Evolutionary conservation across 2,888 invertebrate species (phyloP).

Genomic region (Chydorus sphaericus): DNA sequence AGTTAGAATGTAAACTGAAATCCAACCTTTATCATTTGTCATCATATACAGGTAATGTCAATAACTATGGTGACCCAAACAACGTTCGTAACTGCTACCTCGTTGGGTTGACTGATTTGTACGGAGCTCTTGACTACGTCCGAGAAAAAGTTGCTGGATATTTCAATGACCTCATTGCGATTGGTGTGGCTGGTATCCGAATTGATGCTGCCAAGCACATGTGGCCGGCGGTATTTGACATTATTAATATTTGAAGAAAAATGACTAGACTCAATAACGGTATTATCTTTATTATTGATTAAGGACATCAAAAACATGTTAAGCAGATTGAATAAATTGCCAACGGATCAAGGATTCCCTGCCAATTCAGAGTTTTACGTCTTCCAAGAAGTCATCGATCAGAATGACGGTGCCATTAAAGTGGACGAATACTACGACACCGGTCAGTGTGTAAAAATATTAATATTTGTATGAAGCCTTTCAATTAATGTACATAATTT

Average conservation of each 20-base stretch:
- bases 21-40: constrained; percentile 15
- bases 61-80: constrained; percentile 38
- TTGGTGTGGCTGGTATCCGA: constrained; percentile 32
- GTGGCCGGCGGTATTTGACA: constrained; percentile 27
- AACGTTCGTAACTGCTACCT: constrained; percentile 39
- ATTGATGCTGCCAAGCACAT: constrained; percentile 37
- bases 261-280: constrained; percentile 17
- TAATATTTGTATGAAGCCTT: no score
- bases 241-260: no score
- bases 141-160: constrained; percentile 27
- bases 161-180: constrained; percentile 28
- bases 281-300: not conserved
- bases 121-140: constrained; percentile 29
- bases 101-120: constrained; percentile 32
- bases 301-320: constrained; percentile 25
- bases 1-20: no score
- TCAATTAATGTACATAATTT: no score
- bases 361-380: constrained; percentile 20
- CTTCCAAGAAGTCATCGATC: constrained; percentile 22
- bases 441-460: constrained; percentile 9
- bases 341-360: constrained; percentile 21
- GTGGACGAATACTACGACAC: constrained; percentile 19
- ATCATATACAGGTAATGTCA: constrained; percentile 31
- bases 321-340: constrained; percentile 21
- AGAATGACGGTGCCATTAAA: constrained; percentile 23